These are phyloP conservation scores for Anoplopoma fimbria DNA, from an alignment of 2,113 vertebrate genomes.

Conservation along the genomic window DNA sequence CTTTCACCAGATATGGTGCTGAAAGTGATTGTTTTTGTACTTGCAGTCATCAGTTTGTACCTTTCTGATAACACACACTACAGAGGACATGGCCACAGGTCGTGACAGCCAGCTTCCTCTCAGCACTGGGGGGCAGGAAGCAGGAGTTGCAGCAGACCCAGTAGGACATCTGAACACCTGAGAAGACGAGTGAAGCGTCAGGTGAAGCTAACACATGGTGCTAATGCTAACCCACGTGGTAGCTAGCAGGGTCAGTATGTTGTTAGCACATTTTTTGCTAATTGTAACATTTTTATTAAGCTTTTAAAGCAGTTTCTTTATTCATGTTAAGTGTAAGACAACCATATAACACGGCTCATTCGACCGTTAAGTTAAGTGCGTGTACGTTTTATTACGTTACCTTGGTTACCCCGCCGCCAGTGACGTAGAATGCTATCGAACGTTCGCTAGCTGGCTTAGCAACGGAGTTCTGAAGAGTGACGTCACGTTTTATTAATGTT, in stretches of 20 bases:
- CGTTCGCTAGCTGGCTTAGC: neutral
- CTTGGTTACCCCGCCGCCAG: neutral
- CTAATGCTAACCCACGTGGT: too few species aligned
- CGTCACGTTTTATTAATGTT: neutral
- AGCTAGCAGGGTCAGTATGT: neutral
- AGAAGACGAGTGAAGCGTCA: neutral
- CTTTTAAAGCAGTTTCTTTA: neutral
- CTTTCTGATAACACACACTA: slow-evolving; percentile 87
- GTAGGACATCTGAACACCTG: slow-evolving; percentile 81
- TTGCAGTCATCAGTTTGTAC: too few species aligned
- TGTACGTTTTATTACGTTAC: neutral
- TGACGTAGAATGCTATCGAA: neutral
- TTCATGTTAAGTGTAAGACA: neutral
- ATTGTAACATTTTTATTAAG: neutral
- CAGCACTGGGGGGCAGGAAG: slow-evolving; percentile 78
- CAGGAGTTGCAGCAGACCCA: slow-evolving; percentile 90
- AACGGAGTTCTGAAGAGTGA: neutral
- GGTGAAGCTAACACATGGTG: neutral
- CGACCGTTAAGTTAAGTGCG: neutral
- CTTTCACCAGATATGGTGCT: neutral
- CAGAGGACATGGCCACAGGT: slow-evolving; percentile 92
- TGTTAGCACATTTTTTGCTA: neutral
- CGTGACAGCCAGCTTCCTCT: slow-evolving; percentile 84
- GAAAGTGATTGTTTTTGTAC: too few species aligned
- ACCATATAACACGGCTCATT: too few species aligned